These are phyloP conservation scores for Polyploca ridens DNA, from an alignment of 2,888 invertebrate species.

Conservation along the genomic window DNA sequence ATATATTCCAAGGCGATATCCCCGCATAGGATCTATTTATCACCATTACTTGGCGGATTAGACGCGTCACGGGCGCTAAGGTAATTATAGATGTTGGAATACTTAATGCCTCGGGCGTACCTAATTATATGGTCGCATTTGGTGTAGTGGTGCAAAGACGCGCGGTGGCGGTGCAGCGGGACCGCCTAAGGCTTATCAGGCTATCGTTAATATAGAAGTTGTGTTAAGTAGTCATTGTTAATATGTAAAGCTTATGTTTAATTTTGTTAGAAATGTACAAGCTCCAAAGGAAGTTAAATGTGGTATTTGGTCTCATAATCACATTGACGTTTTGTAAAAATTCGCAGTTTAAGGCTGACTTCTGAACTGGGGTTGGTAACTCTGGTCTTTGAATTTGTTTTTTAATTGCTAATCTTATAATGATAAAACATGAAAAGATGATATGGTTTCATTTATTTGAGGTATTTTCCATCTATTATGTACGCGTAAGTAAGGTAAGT, in stretches of 20 bases:
- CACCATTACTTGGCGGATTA: conserved; percentile 76
- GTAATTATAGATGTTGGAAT: conserved; percentile 74
- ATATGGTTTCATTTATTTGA: too few relatives aligned
- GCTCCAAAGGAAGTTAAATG: background rate
- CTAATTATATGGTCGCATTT: conserved; percentile 60
- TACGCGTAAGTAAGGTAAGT: too few relatives aligned
- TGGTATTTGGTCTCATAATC: background rate
- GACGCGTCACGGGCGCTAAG: conserved; percentile 68
- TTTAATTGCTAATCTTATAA: too few relatives aligned
- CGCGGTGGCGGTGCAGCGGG: conserved; percentile 6
- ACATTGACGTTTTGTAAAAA: too few relatives aligned
- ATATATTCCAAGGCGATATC: conserved; percentile 66
- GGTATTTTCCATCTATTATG: too few relatives aligned
- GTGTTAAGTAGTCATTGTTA: background rate
- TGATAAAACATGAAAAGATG: too few relatives aligned
- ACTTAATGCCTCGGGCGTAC: conserved; percentile 64
- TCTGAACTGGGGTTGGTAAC: too few relatives aligned
- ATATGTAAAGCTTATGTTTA: background rate
- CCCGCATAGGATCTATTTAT: conserved; percentile 72
- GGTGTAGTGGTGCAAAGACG: conserved; percentile 17
- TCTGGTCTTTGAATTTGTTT: too few relatives aligned
- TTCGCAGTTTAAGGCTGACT: too few relatives aligned
- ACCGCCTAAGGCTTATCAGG: background rate
- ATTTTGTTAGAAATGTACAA: too few relatives aligned
- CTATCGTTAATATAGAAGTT: background rate